Evolutionary conservation across 2,797 vertebrate species (phyloP).

Genomic region (Eptatretus atami): DNA sequence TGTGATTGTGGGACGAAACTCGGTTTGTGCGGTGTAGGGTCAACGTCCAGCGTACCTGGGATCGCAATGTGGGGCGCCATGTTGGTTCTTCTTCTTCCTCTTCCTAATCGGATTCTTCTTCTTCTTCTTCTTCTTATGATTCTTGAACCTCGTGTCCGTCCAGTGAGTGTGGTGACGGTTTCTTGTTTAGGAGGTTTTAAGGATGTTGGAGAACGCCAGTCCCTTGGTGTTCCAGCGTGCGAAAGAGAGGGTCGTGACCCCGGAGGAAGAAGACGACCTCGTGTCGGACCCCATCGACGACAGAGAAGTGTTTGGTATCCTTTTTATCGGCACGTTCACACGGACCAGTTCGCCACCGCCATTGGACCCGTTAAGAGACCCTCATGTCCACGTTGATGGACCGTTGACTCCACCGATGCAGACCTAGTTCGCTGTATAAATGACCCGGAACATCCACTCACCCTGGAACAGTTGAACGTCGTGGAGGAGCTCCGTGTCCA

Average conservation of each 20-base stretch:
- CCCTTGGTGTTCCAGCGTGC: constrained; percentile 48
- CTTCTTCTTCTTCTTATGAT: too few species aligned
- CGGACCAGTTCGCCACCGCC: too few species aligned
- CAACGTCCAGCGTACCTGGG: too few species aligned
- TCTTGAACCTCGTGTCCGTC: too few species aligned
- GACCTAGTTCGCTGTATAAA: constrained; percentile 68
- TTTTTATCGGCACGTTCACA: constrained; percentile 9
- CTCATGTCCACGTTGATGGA: not conserved
- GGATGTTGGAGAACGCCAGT: constrained; percentile 40
- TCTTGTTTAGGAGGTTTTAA: too few species aligned
- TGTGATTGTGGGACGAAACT: too few species aligned
- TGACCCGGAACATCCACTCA: constrained; percentile 68
- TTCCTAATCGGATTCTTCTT: too few species aligned
- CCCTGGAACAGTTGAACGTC: constrained; percentile 64
- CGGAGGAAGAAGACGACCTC: constrained; percentile 40
- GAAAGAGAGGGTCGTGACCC: constrained; percentile 28
- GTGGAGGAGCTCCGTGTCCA: constrained; percentile 50
- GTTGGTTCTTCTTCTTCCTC: too few species aligned
- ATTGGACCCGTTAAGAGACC: too few species aligned
- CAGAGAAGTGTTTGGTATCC: constrained; percentile 86
- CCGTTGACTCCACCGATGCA: constrained; percentile 19
- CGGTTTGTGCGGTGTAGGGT: too few species aligned
- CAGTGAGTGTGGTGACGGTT: too few species aligned
- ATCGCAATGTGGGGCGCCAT: too few species aligned
- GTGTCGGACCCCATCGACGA: constrained; percentile 44